A percentile compares a stretch with the other conserved stretches of the same genome.
phyloP scores from a whole-genome alignment of 2,888 invertebrate species.

The Eupithecia inturbata region DNA sequence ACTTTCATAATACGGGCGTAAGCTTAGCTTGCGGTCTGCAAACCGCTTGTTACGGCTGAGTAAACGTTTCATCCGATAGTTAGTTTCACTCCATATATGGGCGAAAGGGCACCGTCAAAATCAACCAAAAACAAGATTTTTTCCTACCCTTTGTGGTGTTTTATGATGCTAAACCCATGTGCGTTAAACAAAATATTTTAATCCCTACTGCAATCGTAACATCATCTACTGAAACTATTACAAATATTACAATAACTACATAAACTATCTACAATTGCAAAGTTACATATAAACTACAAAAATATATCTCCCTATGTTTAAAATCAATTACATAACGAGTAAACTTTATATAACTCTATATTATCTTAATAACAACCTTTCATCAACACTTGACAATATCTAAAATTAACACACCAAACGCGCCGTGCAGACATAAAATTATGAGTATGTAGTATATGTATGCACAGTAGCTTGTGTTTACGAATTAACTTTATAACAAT shows the following conservation, averaged over 20 bases:
- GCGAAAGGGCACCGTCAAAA: background rate
- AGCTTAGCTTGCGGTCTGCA: background rate
- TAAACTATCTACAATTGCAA: conserved; percentile 9
- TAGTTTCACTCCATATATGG: background rate
- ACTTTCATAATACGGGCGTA: no score
- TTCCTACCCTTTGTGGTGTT: background rate
- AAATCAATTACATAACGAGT: conserved; percentile 22
- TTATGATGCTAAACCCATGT: background rate
- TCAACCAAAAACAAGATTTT: background rate
- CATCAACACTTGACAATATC: conserved; percentile 18
- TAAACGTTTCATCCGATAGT: background rate
- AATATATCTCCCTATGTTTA: conserved; percentile 28
- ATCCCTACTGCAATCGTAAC: background rate
- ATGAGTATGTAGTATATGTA: background rate
- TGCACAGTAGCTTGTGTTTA: background rate
- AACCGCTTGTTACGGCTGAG: background rate
- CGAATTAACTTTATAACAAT: background rate
- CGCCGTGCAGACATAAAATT: background rate
- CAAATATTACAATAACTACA: background rate
- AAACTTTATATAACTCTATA: conserved; percentile 15
- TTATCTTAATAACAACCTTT: conserved; percentile 17
- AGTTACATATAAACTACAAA: conserved; percentile 28
- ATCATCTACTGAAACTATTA: background rate
- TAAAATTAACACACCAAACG: conserved; percentile 16
- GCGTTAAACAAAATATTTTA: conserved; percentile 1